Evolutionary conservation across 2,113 vertebrate genomes (phyloP), one percentile per base, ranked within the genome.

Genomic region (Gallinago paraguaiae): DNA sequence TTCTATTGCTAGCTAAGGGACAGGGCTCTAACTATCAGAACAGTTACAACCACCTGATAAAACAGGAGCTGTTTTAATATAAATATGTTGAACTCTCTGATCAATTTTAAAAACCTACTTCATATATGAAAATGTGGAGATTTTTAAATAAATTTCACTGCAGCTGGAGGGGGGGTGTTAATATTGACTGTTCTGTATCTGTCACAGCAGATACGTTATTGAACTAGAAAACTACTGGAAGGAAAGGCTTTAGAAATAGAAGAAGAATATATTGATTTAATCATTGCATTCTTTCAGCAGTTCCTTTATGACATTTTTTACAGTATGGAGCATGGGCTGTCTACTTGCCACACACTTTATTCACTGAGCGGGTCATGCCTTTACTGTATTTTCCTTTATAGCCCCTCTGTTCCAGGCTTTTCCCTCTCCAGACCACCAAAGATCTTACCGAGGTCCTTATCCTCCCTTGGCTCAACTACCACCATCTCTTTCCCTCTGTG

Each of bases 201-300:
- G 83, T 94, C 54, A 94, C 71, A 83, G 51, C 53, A 76, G 64
- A 86, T 89, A 61, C 74, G 59, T 97, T 90, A 82, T 76, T 95
- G 88, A 96, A 77, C 61, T 93, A 71, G 83, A 93, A 96, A 95
- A 74, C 92, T 78, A 88, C 74, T 92, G 61, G 82, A 95, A 93
- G 76, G 53, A 87, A 61, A 82, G 79, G 37, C 69, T 96, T 95
- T 93, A 69, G 86, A 94, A 94, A 95, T 43, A 95, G 35, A 71
- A 92, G 86, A 71, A 92, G 79, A 90, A 92, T 82, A 61, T 68
- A 76, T 61, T 93, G 93, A 93, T 92, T 96, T 95, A 92, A 93
- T 83, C 19, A 90, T 90, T 87, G 68, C 57, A 70, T 94, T 96
- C 2, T 1, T 96, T 95, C 91, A 93, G 76, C 70, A 61, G 74